Base-by-base conservation (phyloP, 2,888 invertebrate species). In the Euzophera pinguis region DNA sequence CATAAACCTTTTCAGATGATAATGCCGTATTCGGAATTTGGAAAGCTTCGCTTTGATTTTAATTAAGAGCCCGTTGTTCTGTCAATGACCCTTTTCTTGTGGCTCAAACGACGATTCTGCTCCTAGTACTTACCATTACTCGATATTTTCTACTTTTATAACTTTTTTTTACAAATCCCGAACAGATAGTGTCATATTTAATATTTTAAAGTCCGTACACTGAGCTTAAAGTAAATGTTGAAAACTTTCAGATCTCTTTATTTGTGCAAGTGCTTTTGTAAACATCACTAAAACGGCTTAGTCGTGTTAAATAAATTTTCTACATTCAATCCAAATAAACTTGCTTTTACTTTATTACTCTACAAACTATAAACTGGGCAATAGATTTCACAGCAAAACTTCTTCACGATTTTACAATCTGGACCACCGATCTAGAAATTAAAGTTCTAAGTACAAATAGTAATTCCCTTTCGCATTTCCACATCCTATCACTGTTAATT, bases 401-500 rank as follows among this genome's bases (percentile, higher is more conserved):
- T 27, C 39, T 39, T 50, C 43, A 43, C 35, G 35, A 51, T 43
- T 51, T 35, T 22, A 37, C 35, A 17, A 51, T 51, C 42, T n/a
- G 22, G 13, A 50, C 42, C 42, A 42, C 32, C 41, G 41, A 17
- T 42, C 42, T 50, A 42, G 48, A 49, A 37, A 49, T 37, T 17
- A 29, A 27, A 37, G 42, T 34, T 48, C 42, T 50, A 22, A 22
- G 22, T 22, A 50, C 50, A 50, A 39, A 49, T 29, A 50, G 38
- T 39, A 37, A 22, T 22, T 43, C 35, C 39, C 51, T 37, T 43
- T 43, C 8, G 43, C 43, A 37, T 51, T 43, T 34, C 42, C 35
- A 51, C 51, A 42, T 50, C 17, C 32, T 50, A 41, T 50, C 41
- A 37, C 43, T 51, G 43, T 51, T 51, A 51, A 51, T 84, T 84